phyloP scores from a whole-genome alignment of 2,888 invertebrate species.

The Dynastes tityus region DNA sequence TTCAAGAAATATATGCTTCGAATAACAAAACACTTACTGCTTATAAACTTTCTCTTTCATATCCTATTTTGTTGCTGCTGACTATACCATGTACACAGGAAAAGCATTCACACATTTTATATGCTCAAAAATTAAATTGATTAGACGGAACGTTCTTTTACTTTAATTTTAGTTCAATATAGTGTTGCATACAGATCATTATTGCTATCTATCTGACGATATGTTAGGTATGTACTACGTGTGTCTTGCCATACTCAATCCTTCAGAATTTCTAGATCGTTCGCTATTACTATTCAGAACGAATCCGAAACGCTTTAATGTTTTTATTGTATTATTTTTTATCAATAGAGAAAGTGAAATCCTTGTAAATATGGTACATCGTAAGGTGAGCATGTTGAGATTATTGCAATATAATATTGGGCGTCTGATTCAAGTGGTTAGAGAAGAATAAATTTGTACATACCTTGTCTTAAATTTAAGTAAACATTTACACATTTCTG shows the following conservation, averaged over 20 bases:
- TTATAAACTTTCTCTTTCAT: constrained; percentile 17
- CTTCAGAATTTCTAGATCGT: background rate
- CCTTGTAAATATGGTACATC: background rate
- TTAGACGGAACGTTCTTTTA: no score
- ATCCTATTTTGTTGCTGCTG: background rate
- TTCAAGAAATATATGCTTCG: background rate
- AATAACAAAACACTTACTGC: no score
- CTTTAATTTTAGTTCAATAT: no score
- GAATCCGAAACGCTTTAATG: background rate
- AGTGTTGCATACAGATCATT: no score
- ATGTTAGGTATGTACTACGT: no score
- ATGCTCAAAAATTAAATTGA: no score
- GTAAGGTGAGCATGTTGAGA: background rate
- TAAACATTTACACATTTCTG: no score
- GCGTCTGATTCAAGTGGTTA: background rate
- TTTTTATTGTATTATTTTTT: constrained; percentile 15
- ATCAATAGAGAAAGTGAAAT: constrained; percentile 21
- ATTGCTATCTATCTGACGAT: no score
- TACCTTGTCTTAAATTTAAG: no score
- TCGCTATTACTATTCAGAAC: constrained; percentile 10
- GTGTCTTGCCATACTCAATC: background rate
- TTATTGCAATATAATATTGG: background rate
- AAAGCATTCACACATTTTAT: no score
- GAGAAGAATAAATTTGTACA: no score
- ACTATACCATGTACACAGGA: no score